Base-by-base conservation (phyloP, 2,797 vertebrate genomes). In the Lagothrix lagotricha region DNA sequence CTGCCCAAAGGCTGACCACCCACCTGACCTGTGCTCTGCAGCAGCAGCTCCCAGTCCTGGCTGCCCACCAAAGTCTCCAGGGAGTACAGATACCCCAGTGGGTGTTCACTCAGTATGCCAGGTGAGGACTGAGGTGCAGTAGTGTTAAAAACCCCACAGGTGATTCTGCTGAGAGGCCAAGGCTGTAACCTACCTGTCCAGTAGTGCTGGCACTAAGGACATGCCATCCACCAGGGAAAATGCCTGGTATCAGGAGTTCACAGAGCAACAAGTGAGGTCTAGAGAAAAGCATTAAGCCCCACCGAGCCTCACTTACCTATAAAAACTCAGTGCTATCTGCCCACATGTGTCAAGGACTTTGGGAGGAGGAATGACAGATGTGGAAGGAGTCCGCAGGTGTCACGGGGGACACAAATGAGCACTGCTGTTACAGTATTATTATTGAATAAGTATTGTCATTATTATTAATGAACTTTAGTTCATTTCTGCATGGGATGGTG, bases 401-500 rank as follows among this genome's bases (percentile, higher is more conserved):
- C 85, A 36, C 7, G 1, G 4, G 41, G 1, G 33, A 58, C n/a
- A 57, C 41, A 24, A 12, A n/a, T 5, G 30, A 79, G 15, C 9
- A 11, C 36, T 30, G 19, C 58, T 17, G 30, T 41, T 22, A 48
- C n/a, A 13, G 15, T 54, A 22, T 54, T 54, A 54, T 54, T 54
- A 54, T 24, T 54, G 20, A 54, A 54, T 22, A 54, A 54, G 22
- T 54, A 22, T 0, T 72, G 70, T 26, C 61, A 36, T 1, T 3
- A 30, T 6, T 22, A 19, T 48, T 1, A 36, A 84, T 41, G 39
- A 52, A 3, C 28, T 17, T 5, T 0, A 0, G 61, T 1, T 46
- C 46, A 5, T 9, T 30, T 6, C 28, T 26, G n/a, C n/a, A 33
- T 3, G 50, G n/a, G 30, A 13, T 0, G 9, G 33, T 57, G 24